Percentiles rank a stretch among this genome's conserved stretches.
Conservation (phyloP, 2,113 vertebrate species). For the human (Homo sapiens) region GRCh38 chr9:78634001-78634500, state of each 20-base stretch:
- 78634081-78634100: not conserved
- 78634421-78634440: not conserved
- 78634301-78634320: not conserved
- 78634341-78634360: not conserved
- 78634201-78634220: not conserved
- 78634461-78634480: not conserved
- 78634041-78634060: not conserved
- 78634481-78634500: not conserved
- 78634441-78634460: not conserved
- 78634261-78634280: not conserved
- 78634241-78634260: not conserved
- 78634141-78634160: not conserved
- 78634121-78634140: not conserved
- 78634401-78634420: not conserved
- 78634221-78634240: not conserved
- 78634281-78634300: not conserved
- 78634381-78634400: not conserved
- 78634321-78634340: not conserved
- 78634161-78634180: not conserved
- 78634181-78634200: not conserved
- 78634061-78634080: constrained; percentile 7
- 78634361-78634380: not conserved
- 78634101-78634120: not conserved
- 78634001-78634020: not conserved
- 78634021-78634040: not conserved